Conservation (phyloP, 2,888 invertebrate species). For the Suillia variegata region DNA sequence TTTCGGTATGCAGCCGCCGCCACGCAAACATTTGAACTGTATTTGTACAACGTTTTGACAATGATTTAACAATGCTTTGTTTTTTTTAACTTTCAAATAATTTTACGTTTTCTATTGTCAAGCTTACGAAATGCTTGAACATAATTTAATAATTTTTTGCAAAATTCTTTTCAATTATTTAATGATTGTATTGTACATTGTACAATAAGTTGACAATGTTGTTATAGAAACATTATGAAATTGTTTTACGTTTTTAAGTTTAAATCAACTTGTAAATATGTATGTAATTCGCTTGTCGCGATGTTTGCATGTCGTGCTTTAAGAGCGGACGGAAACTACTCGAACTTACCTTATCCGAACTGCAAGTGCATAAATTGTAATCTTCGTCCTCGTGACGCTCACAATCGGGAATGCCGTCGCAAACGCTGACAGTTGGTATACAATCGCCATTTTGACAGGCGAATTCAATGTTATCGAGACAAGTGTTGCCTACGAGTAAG, state of each 20-base stretch:
- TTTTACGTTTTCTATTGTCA: no score
- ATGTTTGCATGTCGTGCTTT: constrained; percentile 2
- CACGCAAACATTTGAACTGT: constrained; percentile 61
- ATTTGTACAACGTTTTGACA: constrained; percentile 15
- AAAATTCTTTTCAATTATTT: no score
- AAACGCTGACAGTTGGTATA: constrained; percentile 77
- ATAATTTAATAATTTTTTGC: no score
- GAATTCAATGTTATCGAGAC: constrained; percentile 64
- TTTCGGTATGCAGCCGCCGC: constrained; percentile 60
- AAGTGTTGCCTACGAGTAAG: constrained; percentile 27
- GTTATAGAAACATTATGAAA: neutral
- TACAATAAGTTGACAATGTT: neutral
- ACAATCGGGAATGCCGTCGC: constrained; percentile 85
- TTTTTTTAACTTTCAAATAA: no score
- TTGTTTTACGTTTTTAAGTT: no score
- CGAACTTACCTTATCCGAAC: constrained; percentile 59
- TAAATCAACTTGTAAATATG: no score
- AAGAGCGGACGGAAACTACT: neutral
- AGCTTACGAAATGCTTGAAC: no score
- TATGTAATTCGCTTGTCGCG: neutral
- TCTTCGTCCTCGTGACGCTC: constrained; percentile 74
- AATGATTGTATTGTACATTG: no score
- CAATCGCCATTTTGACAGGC: constrained; percentile 68
- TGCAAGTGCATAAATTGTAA: constrained; percentile 57
- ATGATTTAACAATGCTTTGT: neutral